Conservation (phyloP, 2,797 vertebrate genomes). For the Platalea minor region DNA sequence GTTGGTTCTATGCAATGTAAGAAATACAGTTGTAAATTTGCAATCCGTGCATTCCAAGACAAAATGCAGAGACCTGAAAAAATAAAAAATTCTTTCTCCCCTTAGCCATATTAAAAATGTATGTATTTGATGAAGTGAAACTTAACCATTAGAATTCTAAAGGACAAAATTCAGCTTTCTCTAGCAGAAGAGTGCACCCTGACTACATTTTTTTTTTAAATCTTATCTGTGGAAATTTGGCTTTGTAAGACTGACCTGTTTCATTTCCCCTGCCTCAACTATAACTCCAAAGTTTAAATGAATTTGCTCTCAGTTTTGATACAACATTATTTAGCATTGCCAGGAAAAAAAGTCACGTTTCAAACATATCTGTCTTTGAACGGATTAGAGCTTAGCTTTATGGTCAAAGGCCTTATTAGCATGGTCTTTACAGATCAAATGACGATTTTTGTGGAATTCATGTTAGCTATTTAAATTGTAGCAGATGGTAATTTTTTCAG, state of each 20-base stretch:
- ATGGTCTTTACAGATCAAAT: not conserved
- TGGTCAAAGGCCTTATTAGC: not conserved
- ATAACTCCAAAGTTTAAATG: not conserved
- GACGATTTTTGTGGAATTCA: not conserved
- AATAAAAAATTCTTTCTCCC: not conserved
- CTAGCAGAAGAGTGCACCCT: not conserved
- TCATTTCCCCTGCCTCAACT: not conserved
- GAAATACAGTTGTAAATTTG: not conserved
- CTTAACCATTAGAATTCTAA: not conserved
- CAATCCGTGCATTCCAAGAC: not conserved
- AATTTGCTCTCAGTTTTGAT: not conserved
- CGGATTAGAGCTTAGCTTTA: not conserved
- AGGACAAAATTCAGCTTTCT: not conserved
- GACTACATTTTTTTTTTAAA: not conserved
- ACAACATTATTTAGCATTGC: not conserved
- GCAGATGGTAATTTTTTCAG: constrained; percentile 17
- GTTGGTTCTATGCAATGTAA: not conserved
- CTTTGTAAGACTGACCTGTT: not conserved
- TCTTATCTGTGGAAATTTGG: not conserved
- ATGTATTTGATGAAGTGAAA: not conserved
- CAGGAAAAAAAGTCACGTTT: not conserved
- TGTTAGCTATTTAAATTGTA: not conserved
- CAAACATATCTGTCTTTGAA: not conserved
- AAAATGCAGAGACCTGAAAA: not conserved
- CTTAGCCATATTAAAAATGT: not conserved